Evolutionary conservation across 2,113 vertebrate species (phyloP), one percentile per base, ranked within the genome.

Genomic region (Numenius arquata): DNA sequence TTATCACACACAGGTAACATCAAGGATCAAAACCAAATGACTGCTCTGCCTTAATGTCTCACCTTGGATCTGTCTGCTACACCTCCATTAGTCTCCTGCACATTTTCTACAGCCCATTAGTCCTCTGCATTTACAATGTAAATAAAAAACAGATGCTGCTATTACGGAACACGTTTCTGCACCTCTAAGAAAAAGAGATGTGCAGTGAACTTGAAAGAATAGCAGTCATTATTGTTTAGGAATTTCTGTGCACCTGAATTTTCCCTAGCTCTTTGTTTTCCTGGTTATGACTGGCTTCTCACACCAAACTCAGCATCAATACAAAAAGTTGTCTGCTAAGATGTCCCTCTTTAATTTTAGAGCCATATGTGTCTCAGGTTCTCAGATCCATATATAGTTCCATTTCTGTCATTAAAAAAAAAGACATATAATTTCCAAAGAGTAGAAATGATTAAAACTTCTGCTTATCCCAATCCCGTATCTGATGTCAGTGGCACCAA

Each of bases 341-440:
- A 97, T 2, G 80, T 32, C 34, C 70, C 66, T 86, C 92, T 93
- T 82, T 97, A 94, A 55, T 96, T 91, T 90, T 95, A 78, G 65
- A 77, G 27, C 38, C 12, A 8, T 17, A 34, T 4, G 0, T 59
- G 43, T 40, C 61, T 59, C 67, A 43, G 22, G 8, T 34, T 84
- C 68, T 78, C 26, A 61, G 48, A 29, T 25, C 7, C 4, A 0
- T 12, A 55, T 18, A 10, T 18, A 41, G 36, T 7, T 66, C 61
- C 2, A 9, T 17, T 87, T 50, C 36, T 30, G 8, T 27, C 26
- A 52, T 27, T 62, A 7, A 67, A 74, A 87, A 45, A 23, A 4
- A 3, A 4, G 4, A 14, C 21, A 38, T 8, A 48, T 12, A 2
- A 38, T 56, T 85, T 70, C 62, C 43, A 61, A 73, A 62, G 6